A percentile compares a stretch with the other conserved stretches of the same genome.
These are phyloP conservation scores for Brachionus calyciflorus DNA, from an alignment of 1,140 invertebrate genomes.

Conservation along the genomic window DNA sequence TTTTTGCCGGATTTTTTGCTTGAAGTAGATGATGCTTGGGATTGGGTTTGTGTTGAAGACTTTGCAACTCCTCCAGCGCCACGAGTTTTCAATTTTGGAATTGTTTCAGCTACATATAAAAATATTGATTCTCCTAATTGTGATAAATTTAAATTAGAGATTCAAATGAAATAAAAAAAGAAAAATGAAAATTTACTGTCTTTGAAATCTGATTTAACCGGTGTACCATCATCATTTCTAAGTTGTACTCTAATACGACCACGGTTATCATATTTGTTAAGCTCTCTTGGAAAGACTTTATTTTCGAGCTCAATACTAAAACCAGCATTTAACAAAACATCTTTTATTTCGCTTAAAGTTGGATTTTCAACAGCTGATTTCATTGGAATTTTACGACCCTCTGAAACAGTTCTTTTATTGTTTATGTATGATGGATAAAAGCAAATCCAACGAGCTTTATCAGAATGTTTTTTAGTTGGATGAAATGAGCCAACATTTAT, in stretches of 20 bases:
- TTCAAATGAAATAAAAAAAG: slow-evolving; percentile 10
- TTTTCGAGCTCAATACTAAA: slow-evolving; percentile 85
- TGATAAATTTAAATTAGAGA: slow-evolving; percentile 10
- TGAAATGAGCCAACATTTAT: slow-evolving; percentile 41
- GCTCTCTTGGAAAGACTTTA: slow-evolving; percentile 85
- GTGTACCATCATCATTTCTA: slow-evolving; percentile 82
- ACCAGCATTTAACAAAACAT: slow-evolving; percentile 78
- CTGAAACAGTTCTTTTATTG: slow-evolving; percentile 80
- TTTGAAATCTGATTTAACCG: slow-evolving; percentile 71
- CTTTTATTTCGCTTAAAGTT: slow-evolving; percentile 84
- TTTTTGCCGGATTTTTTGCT: slow-evolving; percentile 24
- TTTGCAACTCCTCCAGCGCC: not conserved
- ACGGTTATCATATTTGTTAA: slow-evolving; percentile 77
- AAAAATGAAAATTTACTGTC: slow-evolving; percentile 63
- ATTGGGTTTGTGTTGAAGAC: not conserved
- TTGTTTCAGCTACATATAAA: slow-evolving; percentile 74
- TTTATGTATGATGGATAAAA: slow-evolving; percentile 95
- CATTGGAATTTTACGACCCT: slow-evolving; percentile 80
- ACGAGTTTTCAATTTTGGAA: slow-evolving; percentile 82
- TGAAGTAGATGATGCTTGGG: not conserved
- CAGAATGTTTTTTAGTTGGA: slow-evolving; percentile 31
- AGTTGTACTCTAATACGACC: slow-evolving; percentile 87
- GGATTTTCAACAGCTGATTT: slow-evolving; percentile 88
- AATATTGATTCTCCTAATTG: slow-evolving; percentile 72
- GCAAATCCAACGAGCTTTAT: slow-evolving; percentile 72